Evolutionary conservation across 2,113 vertebrate genomes (phyloP).

Genomic region (Brienomyrus longianalis): DNA sequence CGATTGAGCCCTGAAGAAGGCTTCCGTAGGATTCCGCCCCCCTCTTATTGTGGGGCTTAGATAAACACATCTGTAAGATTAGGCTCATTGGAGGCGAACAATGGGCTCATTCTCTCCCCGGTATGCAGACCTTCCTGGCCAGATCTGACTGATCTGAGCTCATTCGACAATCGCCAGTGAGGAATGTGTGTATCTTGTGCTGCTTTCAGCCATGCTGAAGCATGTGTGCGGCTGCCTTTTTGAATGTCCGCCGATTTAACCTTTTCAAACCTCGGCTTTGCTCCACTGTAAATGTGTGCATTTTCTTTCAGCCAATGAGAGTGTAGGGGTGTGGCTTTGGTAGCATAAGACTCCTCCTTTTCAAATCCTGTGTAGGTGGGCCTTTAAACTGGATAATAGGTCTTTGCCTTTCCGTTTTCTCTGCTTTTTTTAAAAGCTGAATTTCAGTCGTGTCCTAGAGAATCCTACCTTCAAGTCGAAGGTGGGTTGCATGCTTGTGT

Average conservation of each 20-base stretch:
- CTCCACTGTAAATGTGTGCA: neutral
- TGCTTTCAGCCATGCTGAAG: neutral
- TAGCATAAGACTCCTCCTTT: neutral
- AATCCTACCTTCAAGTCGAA: neutral
- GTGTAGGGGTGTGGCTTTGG: neutral
- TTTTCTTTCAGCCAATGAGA: neutral
- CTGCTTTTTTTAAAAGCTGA: neutral
- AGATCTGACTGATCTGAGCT: neutral
- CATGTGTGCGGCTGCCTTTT: neutral
- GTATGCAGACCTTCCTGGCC: neutral
- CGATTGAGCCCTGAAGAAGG: neutral
- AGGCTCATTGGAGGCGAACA: neutral
- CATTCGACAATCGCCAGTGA: neutral
- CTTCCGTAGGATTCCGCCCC: neutral
- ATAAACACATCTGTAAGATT: slow-evolving; percentile 2
- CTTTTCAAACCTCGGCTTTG: neutral
- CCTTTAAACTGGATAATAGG: neutral
- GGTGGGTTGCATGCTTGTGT: neutral
- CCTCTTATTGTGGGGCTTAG: neutral
- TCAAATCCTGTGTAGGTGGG: neutral
- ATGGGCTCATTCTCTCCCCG: neutral
- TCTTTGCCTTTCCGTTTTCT: neutral
- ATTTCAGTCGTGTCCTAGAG: neutral
- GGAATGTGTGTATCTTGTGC: neutral
- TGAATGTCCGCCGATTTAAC: neutral